Conservation (phyloP, 2,888 invertebrate species). For the Drosophila kanekoi region DNA sequence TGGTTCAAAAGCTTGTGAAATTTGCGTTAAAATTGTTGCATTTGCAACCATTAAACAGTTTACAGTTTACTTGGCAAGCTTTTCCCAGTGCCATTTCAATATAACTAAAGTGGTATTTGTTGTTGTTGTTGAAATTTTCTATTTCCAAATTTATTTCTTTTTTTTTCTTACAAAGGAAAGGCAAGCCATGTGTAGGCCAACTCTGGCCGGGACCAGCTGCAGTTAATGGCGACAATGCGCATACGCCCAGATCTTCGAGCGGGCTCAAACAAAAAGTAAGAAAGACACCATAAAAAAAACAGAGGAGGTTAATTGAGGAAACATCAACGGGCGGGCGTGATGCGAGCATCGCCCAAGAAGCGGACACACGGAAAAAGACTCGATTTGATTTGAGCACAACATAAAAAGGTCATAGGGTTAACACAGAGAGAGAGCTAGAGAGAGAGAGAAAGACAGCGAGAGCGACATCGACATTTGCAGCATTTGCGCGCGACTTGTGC, state of each 20-base stretch:
- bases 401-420: slow-evolving; percentile 73
- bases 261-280: slow-evolving; percentile 3
- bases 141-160: slow-evolving; percentile 34
- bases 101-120: slow-evolving; percentile 28
- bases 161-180: slow-evolving; percentile 27
- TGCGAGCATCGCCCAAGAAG: slow-evolving; percentile 80
- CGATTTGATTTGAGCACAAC: slow-evolving; percentile 79
- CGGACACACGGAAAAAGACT: slow-evolving; percentile 59
- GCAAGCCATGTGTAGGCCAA: slow-evolving; percentile 28
- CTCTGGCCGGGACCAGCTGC: slow-evolving; percentile 26
- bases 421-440: background rate
- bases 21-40: slow-evolving; percentile 18
- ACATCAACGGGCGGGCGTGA: slow-evolving; percentile 76
- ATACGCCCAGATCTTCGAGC: slow-evolving; percentile 63
- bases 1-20: slow-evolving; percentile 14
- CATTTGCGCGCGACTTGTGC: slow-evolving; percentile 9
- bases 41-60: slow-evolving; percentile 13
- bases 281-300: slow-evolving; percentile 17
- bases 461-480: background rate
- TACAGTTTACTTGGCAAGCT: slow-evolving; percentile 32
- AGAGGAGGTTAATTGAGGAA: slow-evolving; percentile 79
- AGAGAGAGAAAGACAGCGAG: slow-evolving; percentile 3
- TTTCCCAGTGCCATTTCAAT: slow-evolving; percentile 46
- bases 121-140: slow-evolving; percentile 31
- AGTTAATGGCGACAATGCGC: slow-evolving; percentile 75